A percentile compares a stretch with the other conserved stretches of the same genome.
These are phyloP conservation scores for Cyphomyrus plagiostoma DNA, from an alignment of 2,113 vertebrate species.

Conservation along the genomic window DNA sequence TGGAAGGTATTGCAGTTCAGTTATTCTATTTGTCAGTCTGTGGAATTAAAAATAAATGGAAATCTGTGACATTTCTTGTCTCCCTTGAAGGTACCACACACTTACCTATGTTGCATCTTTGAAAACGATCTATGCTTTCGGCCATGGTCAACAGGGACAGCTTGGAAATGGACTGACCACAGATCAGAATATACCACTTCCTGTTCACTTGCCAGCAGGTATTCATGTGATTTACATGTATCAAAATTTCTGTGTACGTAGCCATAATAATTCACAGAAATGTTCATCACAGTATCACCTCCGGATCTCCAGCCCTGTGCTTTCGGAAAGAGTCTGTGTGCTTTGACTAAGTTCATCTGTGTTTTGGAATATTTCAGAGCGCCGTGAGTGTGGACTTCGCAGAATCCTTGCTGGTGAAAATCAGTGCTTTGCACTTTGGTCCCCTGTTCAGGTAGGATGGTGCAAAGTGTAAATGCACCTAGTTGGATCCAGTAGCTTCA, in stretches of 20 bases:
- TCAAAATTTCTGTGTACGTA: neutral
- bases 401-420: slow-evolving; percentile 49
- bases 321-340: neutral
- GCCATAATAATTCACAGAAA: neutral
- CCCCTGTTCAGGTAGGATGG: slow-evolving; percentile 34
- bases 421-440: slow-evolving; percentile 41
- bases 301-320: neutral
- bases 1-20: slow-evolving; percentile 64
- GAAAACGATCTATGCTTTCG: slow-evolving; percentile 5
- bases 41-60: neutral
- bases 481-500: neutral
- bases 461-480: neutral
- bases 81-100: neutral
- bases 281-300: neutral
- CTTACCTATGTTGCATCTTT: slow-evolving; percentile 12
- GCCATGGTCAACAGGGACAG: slow-evolving; percentile 5
- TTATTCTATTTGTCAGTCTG: neutral
- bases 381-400: slow-evolving; percentile 5
- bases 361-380: slow-evolving; percentile 32
- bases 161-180: neutral
- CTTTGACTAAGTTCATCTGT: neutral
- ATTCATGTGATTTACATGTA: neutral
- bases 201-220: neutral
- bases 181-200: slow-evolving; percentile 7
- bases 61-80: neutral